A percentile compares a stretch with the other conserved stretches of the same genome.
phyloP scores from a whole-genome alignment of 2,888 invertebrate species.

The Cerceris rybyensis region DNA sequence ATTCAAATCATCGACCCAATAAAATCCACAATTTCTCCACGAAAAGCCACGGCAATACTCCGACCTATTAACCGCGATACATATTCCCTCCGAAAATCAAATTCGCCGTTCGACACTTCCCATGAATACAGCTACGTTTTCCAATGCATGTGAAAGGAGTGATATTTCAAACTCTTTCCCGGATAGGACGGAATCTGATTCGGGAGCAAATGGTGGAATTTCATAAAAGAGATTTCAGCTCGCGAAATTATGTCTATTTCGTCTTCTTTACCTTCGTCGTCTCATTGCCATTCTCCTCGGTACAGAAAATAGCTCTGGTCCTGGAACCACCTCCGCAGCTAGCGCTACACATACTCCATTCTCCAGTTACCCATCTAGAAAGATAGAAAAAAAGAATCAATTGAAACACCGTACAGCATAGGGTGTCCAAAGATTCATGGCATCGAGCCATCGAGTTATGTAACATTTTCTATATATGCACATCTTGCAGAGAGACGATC shows the following conservation, averaged over 20 bases:
- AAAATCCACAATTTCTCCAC: too few relatives aligned
- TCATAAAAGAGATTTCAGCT: constrained; percentile 41
- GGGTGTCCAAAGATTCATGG: constrained; percentile 25
- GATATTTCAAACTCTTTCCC: neutral
- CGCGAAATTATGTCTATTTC: constrained; percentile 40
- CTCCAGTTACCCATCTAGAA: constrained; percentile 92
- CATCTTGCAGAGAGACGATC: neutral
- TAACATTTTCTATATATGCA: constrained; percentile 13
- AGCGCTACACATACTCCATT: constrained; percentile 94
- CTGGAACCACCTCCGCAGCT: constrained; percentile 94
- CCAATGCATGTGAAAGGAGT: too few relatives aligned
- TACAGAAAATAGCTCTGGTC: constrained; percentile 92
- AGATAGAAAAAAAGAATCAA: constrained; percentile 38
- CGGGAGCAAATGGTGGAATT: constrained; percentile 20
- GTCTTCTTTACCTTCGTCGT: constrained; percentile 86
- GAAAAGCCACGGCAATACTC: too few relatives aligned
- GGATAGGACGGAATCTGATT: neutral
- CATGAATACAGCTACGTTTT: neutral
- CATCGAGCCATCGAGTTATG: constrained; percentile 37
- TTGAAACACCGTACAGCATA: constrained; percentile 19
- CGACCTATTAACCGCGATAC: too few relatives aligned
- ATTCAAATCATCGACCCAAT: too few relatives aligned
- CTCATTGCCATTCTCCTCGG: constrained; percentile 90
- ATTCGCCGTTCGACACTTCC: neutral
- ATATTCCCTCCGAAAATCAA: too few relatives aligned